Percentiles rank a stretch among this genome's conserved stretches.
These are phyloP conservation scores for Equus quagga DNA, from an alignment of 2,113 vertebrate genomes.

Conservation along the genomic window DNA sequence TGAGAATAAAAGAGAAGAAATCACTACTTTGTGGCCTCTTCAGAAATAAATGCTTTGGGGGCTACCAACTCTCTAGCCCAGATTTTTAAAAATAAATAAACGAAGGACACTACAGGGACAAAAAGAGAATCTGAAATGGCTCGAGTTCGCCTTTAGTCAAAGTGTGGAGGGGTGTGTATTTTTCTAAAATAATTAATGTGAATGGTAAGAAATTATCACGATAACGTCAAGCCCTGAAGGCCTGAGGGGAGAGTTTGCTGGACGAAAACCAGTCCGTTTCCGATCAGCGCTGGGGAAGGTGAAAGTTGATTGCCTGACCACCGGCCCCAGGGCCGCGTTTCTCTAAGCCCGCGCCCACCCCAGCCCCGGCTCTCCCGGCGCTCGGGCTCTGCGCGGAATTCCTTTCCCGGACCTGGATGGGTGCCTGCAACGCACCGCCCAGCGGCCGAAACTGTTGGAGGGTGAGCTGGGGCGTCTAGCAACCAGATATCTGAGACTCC, in stretches of 20 bases:
- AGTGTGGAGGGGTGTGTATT: neutral
- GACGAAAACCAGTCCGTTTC: constrained; percentile 65
- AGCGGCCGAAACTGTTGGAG: neutral
- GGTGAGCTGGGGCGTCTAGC: neutral
- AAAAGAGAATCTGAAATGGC: neutral
- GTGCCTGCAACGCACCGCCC: neutral
- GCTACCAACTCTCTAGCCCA: neutral
- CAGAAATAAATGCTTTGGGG: constrained; percentile 30
- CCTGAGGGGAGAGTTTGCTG: neutral
- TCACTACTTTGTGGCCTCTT: neutral
- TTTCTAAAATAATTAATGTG: constrained; percentile 37
- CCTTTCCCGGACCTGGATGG: neutral
- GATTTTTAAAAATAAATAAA: neutral
- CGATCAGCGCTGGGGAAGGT: constrained; percentile 11
- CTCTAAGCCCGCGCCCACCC: neutral
- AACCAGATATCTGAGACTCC: neutral
- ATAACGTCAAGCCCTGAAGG: neutral
- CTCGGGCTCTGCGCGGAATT: rapidly evolving
- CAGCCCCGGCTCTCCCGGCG: neutral
- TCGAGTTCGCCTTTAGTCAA: neutral
- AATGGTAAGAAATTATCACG: neutral
- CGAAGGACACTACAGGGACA: neutral
- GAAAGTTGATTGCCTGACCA: constrained; percentile 38
- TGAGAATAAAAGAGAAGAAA: neutral
- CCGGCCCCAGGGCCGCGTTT: neutral